phyloP scores from a whole-genome alignment of 1,140 invertebrate genomes.

The Trissolcus basalis region DNA sequence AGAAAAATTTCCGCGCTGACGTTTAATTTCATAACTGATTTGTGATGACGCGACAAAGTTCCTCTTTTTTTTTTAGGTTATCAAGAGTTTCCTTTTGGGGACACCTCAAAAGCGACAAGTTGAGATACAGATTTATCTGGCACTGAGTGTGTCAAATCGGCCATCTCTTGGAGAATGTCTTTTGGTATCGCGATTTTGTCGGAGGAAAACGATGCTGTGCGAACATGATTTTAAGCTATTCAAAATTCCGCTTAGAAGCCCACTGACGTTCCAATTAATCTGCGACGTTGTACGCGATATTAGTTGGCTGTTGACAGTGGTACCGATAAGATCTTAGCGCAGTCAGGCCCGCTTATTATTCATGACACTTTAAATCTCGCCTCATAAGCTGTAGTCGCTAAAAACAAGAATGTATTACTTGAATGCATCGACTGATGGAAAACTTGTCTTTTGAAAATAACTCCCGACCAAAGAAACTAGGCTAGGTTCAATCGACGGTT shows the following conservation, averaged over 20 bases:
- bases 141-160: constrained; percentile 34
- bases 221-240: constrained; percentile 59
- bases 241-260: constrained; percentile 64
- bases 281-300: constrained; percentile 73
- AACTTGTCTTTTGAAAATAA: constrained; percentile 44
- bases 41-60: too few relatives aligned
- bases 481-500: constrained; percentile 41
- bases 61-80: too few relatives aligned
- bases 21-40: too few relatives aligned
- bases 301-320: constrained; percentile 74
- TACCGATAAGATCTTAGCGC: constrained; percentile 70
- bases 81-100: too few relatives aligned
- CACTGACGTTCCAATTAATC: constrained; percentile 68
- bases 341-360: constrained; percentile 65
- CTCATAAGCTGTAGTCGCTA: constrained; percentile 40
- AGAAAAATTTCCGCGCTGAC: too few relatives aligned
- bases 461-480: constrained; percentile 41
- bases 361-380: constrained; percentile 67
- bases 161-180: constrained; percentile 25
- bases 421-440: constrained; percentile 54
- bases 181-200: constrained; percentile 18
- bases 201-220: constrained; percentile 36
- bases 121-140: constrained; percentile 28
- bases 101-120: constrained; percentile 10
- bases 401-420: constrained; percentile 59